Percentiles rank a stretch among this genome's conserved stretches.
phyloP scores from a whole-genome alignment of 2,113 vertebrate species.

The Mesocricetus auratus region DNA sequence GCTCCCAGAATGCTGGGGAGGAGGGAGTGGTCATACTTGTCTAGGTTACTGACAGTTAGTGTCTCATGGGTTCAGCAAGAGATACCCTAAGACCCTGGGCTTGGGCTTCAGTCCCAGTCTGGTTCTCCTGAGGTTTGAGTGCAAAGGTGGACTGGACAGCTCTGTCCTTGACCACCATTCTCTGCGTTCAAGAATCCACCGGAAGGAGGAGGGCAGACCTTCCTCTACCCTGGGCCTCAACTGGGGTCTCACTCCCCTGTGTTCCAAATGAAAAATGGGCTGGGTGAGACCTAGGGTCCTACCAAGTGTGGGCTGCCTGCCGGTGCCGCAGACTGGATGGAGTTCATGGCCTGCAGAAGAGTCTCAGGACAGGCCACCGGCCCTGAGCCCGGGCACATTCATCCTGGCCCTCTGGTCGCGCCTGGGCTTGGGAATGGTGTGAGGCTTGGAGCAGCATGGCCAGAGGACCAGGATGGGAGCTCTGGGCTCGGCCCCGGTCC shows the following conservation, averaged over 20 bases:
- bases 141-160: not conserved
- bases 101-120: fast-evolving
- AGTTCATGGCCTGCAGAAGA: not conserved
- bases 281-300: too few relatives aligned
- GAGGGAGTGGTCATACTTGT: not conserved
- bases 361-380: not conserved
- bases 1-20: too few relatives aligned
- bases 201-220: not conserved
- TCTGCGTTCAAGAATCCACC: not conserved
- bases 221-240: too few relatives aligned
- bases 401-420: too few relatives aligned
- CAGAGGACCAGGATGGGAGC: not conserved
- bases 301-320: not conserved
- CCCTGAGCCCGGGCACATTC: not conserved
- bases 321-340: not conserved
- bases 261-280: not conserved
- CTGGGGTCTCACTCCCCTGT: not conserved
- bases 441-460: not conserved
- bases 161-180: not conserved
- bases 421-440: not conserved
- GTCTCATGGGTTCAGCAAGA: not conserved
- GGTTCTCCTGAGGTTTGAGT: not conserved
- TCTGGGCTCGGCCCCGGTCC: not conserved
- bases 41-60: not conserved
- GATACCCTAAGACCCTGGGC: not conserved